These are phyloP conservation scores for Limnephilus marmoratus DNA, from an alignment of 2,888 invertebrate genomes.

Conservation along the genomic window DNA sequence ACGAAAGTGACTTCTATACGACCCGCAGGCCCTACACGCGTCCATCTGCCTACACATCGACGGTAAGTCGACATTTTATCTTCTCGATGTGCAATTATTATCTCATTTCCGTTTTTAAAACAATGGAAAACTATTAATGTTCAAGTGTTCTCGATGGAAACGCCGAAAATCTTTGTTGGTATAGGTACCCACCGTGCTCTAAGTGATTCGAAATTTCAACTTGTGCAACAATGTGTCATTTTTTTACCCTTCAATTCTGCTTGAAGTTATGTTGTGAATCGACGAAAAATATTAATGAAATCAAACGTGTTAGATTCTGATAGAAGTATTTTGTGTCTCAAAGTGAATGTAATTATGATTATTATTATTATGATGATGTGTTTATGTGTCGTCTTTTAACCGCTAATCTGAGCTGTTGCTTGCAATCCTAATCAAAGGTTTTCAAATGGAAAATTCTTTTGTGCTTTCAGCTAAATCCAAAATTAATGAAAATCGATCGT, in stretches of 20 bases:
- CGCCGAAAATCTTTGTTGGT: conserved; percentile 66
- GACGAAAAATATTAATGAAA: background rate
- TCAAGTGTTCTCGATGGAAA: conserved; percentile 55
- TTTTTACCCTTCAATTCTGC: background rate
- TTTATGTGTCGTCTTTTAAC: conserved; percentile 43
- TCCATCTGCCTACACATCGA: conserved; percentile 86
- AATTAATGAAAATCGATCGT: background rate
- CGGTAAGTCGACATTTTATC: conserved; percentile 80
- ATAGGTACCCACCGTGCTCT: conserved; percentile 29
- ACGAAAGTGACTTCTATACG: conserved; percentile 95
- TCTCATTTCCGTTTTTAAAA: conserved; percentile 16
- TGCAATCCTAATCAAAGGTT: conserved; percentile 32
- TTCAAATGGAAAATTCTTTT: conserved; percentile 38
- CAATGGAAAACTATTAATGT: conserved; percentile 45
- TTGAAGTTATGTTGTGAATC: background rate
- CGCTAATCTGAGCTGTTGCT: conserved; percentile 27
- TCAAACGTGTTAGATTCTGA: background rate
- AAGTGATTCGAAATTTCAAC: conserved; percentile 28
- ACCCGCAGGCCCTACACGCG: conserved; percentile 90
- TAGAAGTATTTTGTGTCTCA: conserved; percentile 36
- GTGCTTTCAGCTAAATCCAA: background rate
- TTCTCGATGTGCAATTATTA: conserved; percentile 48
- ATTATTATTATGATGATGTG: conserved; percentile 18
- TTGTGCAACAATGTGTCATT: conserved; percentile 18
- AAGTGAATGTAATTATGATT: conserved; percentile 5